These are phyloP conservation scores for Hucho hucho DNA, from an alignment of 2,113 vertebrate genomes.

Conservation along the genomic window DNA sequence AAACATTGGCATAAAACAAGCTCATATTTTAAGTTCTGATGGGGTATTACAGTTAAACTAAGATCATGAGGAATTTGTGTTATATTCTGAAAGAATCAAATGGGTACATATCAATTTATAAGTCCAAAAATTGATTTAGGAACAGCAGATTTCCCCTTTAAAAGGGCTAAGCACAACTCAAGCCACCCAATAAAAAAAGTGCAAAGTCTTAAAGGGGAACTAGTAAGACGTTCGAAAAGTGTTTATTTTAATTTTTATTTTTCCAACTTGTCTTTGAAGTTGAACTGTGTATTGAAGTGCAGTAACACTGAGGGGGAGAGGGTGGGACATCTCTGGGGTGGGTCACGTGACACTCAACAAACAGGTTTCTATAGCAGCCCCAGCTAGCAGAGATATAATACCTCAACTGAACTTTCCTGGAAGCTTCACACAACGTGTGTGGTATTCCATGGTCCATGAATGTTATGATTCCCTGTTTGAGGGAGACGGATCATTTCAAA, in stretches of 20 bases:
- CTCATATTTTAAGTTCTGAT: too few relatives aligned
- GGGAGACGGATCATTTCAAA: neutral
- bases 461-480: neutral
- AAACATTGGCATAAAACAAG: too few relatives aligned
- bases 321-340: neutral
- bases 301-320: neutral
- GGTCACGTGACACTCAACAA: neutral
- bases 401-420: constrained; percentile 3
- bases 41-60: too few relatives aligned
- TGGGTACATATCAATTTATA: too few relatives aligned
- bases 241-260: too few relatives aligned
- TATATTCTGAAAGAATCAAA: too few relatives aligned
- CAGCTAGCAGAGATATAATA: constrained; percentile 7
- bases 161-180: too few relatives aligned
- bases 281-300: too few relatives aligned
- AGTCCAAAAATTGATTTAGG: too few relatives aligned
- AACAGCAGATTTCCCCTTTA: too few relatives aligned
- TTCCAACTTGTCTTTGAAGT: too few relatives aligned
- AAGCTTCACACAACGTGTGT: constrained; percentile 3
- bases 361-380: constrained; percentile 3
- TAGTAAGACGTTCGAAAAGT: neutral
- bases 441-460: neutral
- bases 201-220: neutral
- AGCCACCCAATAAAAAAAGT: constrained; percentile 8
- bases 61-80: too few relatives aligned